Evolutionary conservation across 2,797 vertebrate species (phyloP).

Genomic region (Cetoscarus ocellatus): DNA sequence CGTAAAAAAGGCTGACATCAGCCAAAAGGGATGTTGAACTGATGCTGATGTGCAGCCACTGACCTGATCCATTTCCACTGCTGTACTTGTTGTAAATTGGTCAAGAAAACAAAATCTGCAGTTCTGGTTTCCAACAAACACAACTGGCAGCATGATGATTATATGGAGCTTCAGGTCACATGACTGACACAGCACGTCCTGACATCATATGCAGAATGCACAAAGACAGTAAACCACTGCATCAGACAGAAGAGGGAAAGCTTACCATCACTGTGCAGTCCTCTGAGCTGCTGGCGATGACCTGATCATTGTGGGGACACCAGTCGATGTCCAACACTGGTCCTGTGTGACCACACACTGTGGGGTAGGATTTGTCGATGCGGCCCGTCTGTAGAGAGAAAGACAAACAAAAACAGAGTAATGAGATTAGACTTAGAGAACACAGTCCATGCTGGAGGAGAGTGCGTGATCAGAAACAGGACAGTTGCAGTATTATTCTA

Average conservation of each 20-base stretch:
- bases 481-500: conserved; percentile 53
- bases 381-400: conserved; percentile 89
- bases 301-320: conserved; percentile 97
- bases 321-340: conserved; percentile 98
- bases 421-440: conserved; percentile 58
- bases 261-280: conserved; percentile 97
- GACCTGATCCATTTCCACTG: too few relatives aligned
- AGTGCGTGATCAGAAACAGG: conserved; percentile 43
- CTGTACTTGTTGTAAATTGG: too few relatives aligned
- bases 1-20: too few relatives aligned
- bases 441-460: conserved; percentile 13
- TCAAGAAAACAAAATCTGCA: too few relatives aligned
- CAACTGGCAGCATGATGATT: too few relatives aligned
- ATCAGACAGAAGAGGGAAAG: not conserved
- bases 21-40: too few relatives aligned
- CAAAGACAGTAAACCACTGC: too few relatives aligned
- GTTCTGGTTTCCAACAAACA: too few relatives aligned
- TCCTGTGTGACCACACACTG: conserved; percentile 97
- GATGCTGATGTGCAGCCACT: too few relatives aligned
- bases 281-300: conserved; percentile 97
- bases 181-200: too few relatives aligned
- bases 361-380: conserved; percentile 97
- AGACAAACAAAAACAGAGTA: conserved; percentile 54
- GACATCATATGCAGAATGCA: too few relatives aligned
- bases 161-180: too few relatives aligned